A percentile compares a stretch with the other conserved stretches of the same genome.
These are phyloP conservation scores for Agrilus biguttatus DNA, from an alignment of 2,888 invertebrate genomes.

Conservation along the genomic window DNA sequence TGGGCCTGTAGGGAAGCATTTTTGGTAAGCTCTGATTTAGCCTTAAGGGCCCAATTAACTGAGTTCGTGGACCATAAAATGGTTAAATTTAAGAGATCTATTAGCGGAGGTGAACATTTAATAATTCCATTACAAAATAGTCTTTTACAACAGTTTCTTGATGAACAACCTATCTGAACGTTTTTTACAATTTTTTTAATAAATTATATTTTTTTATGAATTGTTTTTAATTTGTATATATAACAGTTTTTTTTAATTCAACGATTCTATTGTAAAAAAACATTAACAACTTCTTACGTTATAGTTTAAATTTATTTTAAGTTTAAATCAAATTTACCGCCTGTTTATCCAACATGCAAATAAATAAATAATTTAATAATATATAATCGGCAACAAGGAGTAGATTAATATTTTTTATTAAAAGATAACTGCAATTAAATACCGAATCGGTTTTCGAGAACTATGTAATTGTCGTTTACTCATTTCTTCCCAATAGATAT, in stretches of 20 bases:
- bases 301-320: too few relatives aligned
- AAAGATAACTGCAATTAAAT: too few relatives aligned
- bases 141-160: conserved; percentile 65
- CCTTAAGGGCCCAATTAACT: conserved; percentile 78
- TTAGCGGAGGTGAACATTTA: conserved; percentile 71
- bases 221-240: not conserved
- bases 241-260: too few relatives aligned
- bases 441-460: too few relatives aligned
- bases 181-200: not conserved
- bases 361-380: too few relatives aligned
- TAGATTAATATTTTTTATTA: not conserved
- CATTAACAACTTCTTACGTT: too few relatives aligned
- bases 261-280: too few relatives aligned
- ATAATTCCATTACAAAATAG: conserved; percentile 61
- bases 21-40: conserved; percentile 83
- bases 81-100: conserved; percentile 62
- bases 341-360: too few relatives aligned
- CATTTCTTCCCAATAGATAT: not conserved
- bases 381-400: too few relatives aligned
- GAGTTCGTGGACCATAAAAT: conserved; percentile 94
- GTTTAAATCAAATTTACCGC: too few relatives aligned
- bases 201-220: not conserved
- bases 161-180: conserved; percentile 33
- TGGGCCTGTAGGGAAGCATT: conserved; percentile 75
- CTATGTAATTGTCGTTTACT: too few relatives aligned